Conservation (phyloP, 1,140 invertebrate genomes). For the Polyergus mexicanus region DNA sequence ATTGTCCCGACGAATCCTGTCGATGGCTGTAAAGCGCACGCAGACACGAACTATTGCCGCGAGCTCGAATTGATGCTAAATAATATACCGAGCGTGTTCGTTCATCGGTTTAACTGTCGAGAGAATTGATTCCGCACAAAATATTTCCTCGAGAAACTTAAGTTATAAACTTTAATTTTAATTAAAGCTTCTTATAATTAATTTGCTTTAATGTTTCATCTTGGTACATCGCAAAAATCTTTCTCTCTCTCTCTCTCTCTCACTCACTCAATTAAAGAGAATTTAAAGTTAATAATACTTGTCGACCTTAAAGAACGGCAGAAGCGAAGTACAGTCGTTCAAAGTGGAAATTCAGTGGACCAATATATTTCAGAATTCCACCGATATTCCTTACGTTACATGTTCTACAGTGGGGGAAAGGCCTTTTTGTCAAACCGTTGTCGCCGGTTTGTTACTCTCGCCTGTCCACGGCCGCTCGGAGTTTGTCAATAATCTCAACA, state of each 20-base stretch:
- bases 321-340: constrained; percentile 16
- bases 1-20: constrained; percentile 46
- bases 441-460: not conserved
- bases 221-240: not conserved
- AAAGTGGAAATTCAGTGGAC: constrained; percentile 55
- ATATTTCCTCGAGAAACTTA: not conserved
- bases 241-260: not conserved
- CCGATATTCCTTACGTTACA: constrained; percentile 53
- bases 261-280: constrained; percentile 3
- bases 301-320: not conserved
- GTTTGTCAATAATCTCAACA: constrained; percentile 52
- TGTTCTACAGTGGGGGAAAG: not conserved
- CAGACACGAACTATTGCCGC: constrained; percentile 13
- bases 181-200: constrained; percentile 36
- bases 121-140: not conserved
- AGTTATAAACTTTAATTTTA: constrained; percentile 28
- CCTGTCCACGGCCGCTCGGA: constrained; percentile 14
- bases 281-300: constrained; percentile 9
- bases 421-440: constrained; percentile 9
- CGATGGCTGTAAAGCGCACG: constrained; percentile 45
- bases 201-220: not conserved
- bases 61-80: constrained; percentile 5
- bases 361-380: constrained; percentile 57
- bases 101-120: not conserved
- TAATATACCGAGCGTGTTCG: not conserved